phyloP scores from a whole-genome alignment of 2,113 vertebrate species.

The Grammomys dolichurus region DNA sequence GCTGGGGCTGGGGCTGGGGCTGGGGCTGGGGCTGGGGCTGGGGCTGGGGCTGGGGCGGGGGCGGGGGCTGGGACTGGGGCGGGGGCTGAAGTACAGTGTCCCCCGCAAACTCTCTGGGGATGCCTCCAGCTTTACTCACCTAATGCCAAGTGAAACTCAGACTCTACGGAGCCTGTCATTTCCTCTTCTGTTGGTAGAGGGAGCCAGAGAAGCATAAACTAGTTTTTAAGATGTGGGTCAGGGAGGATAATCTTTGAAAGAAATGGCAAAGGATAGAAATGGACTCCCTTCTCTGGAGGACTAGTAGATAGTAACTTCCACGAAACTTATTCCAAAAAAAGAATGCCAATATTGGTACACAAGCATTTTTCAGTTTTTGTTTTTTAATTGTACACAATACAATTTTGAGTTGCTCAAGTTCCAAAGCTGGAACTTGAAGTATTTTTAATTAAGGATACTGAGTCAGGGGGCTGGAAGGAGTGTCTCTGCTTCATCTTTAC shows the following conservation, averaged over 20 bases:
- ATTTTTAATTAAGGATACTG: not conserved
- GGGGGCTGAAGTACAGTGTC: too few relatives aligned
- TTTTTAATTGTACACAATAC: not conserved
- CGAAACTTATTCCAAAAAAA: constrained; percentile 24
- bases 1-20: too few relatives aligned
- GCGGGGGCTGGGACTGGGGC: too few relatives aligned
- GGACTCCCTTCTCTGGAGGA: not conserved
- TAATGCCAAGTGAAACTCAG: rapidly evolving
- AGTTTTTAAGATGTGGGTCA: not conserved
- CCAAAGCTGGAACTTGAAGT: not conserved
- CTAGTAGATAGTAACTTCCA: not conserved
- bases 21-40: too few relatives aligned
- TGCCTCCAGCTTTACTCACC: rapidly evolving
- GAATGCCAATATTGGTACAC: not conserved
- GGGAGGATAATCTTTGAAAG: not conserved
- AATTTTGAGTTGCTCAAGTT: not conserved
- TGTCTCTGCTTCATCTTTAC: not conserved
- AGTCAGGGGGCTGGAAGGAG: not conserved
- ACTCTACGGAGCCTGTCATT: not conserved
- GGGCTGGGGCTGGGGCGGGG: too few relatives aligned
- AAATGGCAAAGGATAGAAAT: not conserved
- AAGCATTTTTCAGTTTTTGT: not conserved
- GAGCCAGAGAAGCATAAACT: not conserved
- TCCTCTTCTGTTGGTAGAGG: not conserved
- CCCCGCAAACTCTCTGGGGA: too few relatives aligned